These are phyloP conservation scores for Tetraodon nigroviridis DNA, from an alignment of 2,113 vertebrate species.

Conservation along the genomic window DNA sequence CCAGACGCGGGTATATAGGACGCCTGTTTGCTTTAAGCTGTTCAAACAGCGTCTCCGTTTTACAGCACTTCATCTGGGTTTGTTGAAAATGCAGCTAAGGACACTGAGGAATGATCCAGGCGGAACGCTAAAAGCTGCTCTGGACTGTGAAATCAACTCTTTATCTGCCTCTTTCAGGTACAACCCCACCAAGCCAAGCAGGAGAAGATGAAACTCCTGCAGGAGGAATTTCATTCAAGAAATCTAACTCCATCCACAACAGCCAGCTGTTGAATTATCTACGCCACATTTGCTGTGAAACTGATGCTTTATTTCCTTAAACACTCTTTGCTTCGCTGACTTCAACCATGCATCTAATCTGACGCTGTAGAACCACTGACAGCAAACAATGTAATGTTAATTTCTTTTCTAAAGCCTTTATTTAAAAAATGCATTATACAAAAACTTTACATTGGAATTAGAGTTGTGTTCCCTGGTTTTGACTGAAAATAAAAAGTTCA, in stretches of 20 bases:
- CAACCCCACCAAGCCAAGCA: constrained; percentile 73
- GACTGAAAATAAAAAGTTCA: constrained; percentile 23
- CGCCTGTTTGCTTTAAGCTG: constrained; percentile 63
- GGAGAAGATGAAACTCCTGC: constrained; percentile 60
- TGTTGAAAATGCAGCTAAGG: constrained; percentile 58
- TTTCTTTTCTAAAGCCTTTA: constrained; percentile 69
- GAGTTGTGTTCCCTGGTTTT: constrained; percentile 41
- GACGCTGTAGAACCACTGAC: constrained; percentile 21
- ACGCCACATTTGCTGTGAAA: too few species aligned
- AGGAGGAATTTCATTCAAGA: background rate
- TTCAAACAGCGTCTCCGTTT: constrained; percentile 57
- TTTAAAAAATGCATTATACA: constrained; percentile 74
- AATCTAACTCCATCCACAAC: background rate
- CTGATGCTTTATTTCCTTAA: too few species aligned
- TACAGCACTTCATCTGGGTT: constrained; percentile 55
- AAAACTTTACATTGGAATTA: constrained; percentile 61
- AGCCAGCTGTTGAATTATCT: too few species aligned
- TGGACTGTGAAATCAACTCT: constrained; percentile 20
- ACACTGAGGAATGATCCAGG: constrained; percentile 55
- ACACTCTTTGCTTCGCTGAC: background rate
- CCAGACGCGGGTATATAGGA: constrained; percentile 62
- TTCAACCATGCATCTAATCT: background rate
- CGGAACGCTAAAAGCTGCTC: constrained; percentile 64
- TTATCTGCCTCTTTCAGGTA: constrained; percentile 64
- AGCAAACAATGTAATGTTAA: constrained; percentile 52